A percentile compares a stretch with the other conserved stretches of the same genome.
Evolutionary conservation across 1,140 invertebrate species (phyloP).

Genomic region (Musca domestica): DNA sequence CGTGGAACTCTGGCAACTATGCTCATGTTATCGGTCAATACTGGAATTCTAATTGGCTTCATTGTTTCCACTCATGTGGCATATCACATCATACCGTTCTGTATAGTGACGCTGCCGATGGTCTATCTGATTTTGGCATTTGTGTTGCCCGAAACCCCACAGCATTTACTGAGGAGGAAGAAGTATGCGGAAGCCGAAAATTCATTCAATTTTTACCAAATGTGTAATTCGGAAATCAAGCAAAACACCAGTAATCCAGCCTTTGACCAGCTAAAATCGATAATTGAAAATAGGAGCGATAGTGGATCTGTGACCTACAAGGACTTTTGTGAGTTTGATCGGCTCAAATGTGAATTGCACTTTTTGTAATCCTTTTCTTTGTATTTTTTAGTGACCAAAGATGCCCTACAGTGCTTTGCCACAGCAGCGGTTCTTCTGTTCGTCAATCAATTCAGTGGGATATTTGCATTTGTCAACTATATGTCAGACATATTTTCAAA

Average conservation of each 20-base stretch:
- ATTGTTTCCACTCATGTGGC: constrained; percentile 65
- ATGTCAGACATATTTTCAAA: constrained; percentile 66
- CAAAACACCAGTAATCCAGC: neutral
- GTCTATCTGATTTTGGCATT: constrained; percentile 64
- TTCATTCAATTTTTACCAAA: constrained; percentile 56
- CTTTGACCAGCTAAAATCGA: constrained; percentile 33
- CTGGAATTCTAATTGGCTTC: constrained; percentile 78
- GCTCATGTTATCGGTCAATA: constrained; percentile 76
- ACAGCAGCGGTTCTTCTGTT: constrained; percentile 33
- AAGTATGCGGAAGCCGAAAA: constrained; percentile 63
- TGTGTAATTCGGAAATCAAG: constrained; percentile 23
- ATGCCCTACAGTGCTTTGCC: constrained; percentile 35
- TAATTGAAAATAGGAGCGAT: constrained; percentile 10
- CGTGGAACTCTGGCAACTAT: constrained; percentile 77
- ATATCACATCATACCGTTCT: constrained; percentile 66
- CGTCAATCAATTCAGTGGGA: constrained; percentile 56
- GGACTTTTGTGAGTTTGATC: constrained; percentile 40
- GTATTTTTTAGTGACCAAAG: constrained; percentile 31
- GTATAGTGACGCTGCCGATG: constrained; percentile 67
- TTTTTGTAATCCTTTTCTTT: neutral
- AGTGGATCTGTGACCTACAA: constrained; percentile 29
- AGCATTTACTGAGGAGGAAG: constrained; percentile 63
- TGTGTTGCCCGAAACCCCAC: constrained; percentile 81
- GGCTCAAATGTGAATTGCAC: neutral
- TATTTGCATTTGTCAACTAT: constrained; percentile 59